Evolutionary conservation across 2,113 vertebrate genomes (phyloP).

Genomic region (Ancistrus triradiatus): DNA sequence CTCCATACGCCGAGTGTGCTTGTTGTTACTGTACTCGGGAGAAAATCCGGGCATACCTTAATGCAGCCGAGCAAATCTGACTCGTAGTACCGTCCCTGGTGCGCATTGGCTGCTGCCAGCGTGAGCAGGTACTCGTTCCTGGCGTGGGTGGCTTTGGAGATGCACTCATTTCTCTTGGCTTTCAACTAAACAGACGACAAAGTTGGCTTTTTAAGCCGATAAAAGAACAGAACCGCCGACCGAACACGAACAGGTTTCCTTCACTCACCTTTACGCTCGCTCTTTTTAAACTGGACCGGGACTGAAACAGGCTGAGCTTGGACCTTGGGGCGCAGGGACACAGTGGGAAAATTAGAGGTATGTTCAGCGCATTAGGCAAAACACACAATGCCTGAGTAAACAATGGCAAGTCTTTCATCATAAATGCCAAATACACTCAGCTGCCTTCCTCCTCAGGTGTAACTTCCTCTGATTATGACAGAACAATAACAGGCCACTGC

Average conservation of each 20-base stretch:
- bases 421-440: neutral
- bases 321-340: constrained; percentile 61
- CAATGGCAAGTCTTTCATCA: constrained; percentile 7
- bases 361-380: neutral
- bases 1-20: neutral
- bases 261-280: constrained; percentile 79
- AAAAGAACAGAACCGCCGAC: neutral
- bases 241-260: neutral
- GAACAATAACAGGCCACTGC: constrained; percentile 8
- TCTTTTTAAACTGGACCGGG: constrained; percentile 85
- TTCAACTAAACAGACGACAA: constrained; percentile 68
- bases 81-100: constrained; percentile 81
- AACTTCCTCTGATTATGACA: constrained; percentile 27
- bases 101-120: constrained; percentile 79
- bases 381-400: constrained; percentile 1
- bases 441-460: constrained; percentile 9
- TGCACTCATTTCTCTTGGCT: constrained; percentile 79
- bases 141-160: constrained; percentile 79
- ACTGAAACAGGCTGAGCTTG: constrained; percentile 86
- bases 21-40: neutral
- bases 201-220: neutral
- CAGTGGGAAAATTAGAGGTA: neutral
- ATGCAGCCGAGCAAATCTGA: constrained; percentile 79
- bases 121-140: constrained; percentile 84
- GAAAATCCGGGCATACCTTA: constrained; percentile 63